Percentiles rank a stretch among this genome's conserved stretches.
Conservation (phyloP, 1,140 invertebrate species). For the Drosophila grimshawi region DNA sequence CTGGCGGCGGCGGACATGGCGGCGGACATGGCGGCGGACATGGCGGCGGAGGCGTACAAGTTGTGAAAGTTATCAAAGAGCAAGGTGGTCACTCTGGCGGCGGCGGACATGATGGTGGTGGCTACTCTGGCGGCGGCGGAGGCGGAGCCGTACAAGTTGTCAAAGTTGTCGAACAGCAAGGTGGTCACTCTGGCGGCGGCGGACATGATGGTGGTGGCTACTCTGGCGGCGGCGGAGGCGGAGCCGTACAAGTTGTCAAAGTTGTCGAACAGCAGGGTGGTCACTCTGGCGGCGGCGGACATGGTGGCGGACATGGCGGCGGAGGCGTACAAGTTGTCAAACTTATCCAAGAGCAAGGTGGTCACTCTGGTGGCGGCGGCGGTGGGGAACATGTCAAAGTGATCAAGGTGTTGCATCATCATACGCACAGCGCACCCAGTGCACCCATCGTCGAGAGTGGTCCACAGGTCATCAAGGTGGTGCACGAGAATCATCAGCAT, state of each 20-base stretch:
- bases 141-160: too few species aligned
- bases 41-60: too few species aligned
- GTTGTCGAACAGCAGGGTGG: conserved; percentile 47
- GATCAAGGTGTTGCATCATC: conserved; percentile 64
- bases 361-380: conserved; percentile 48
- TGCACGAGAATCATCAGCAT: conserved; percentile 59
- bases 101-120: too few species aligned
- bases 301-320: conserved; percentile 60
- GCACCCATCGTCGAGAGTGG: conserved; percentile 44
- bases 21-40: too few species aligned
- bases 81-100: too few species aligned
- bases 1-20: conserved; percentile 11
- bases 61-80: too few species aligned
- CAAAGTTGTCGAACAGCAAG: too few species aligned
- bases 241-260: conserved; percentile 41
- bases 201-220: too few species aligned
- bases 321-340: conserved; percentile 64
- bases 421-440: conserved; percentile 15
- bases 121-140: too few species aligned
- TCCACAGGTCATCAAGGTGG: conserved; percentile 70
- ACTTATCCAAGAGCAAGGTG: conserved; percentile 38
- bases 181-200: too few species aligned
- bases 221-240: conserved; percentile 18
- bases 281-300: conserved; percentile 27
- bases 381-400: conserved; percentile 52